Evolutionary conservation across 37 sponge, comb jelly and placozoan species (phyloP).

Genomic region (Mnemiopsis leidyi): DNA sequence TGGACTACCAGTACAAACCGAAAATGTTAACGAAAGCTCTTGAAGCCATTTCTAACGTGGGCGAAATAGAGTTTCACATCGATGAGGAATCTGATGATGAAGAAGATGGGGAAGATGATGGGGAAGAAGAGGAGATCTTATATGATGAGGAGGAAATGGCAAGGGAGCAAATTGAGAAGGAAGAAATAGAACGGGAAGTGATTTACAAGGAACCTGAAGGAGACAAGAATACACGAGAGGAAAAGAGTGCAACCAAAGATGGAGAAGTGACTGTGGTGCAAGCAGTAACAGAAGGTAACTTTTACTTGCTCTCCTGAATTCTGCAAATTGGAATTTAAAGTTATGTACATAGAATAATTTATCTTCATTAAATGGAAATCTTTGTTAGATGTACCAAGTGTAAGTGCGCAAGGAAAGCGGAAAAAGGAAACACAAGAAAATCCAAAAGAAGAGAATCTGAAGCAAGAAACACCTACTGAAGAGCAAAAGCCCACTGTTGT

Average conservation of each 20-base stretch:
- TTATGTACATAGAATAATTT: too few relatives aligned
- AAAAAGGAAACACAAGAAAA: too few relatives aligned
- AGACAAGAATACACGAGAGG: not conserved
- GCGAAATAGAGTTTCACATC: conserved; percentile 47
- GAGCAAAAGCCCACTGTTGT: too few relatives aligned
- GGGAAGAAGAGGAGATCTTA: conserved; percentile 14
- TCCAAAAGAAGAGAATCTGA: too few relatives aligned
- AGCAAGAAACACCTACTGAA: too few relatives aligned
- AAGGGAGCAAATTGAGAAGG: not conserved
- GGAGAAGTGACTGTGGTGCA: not conserved
- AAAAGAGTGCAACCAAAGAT: not conserved
- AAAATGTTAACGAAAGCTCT: not conserved
- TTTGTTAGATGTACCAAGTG: too few relatives aligned
- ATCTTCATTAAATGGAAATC: too few relatives aligned
- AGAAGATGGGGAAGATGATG: conserved; percentile 21
- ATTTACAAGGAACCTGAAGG: not conserved
- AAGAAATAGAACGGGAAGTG: not conserved
- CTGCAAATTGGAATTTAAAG: too few relatives aligned
- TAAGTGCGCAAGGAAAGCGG: too few relatives aligned
- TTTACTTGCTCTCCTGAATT: too few relatives aligned
- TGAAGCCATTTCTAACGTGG: not conserved
- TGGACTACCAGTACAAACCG: conserved; percentile 35
- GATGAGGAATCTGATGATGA: not conserved
- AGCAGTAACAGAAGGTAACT: not conserved
- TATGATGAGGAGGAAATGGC: conserved; percentile 33